Evolutionary conservation across 2,888 invertebrate genomes (phyloP).

Genomic region (Oasisia sp.): DNA sequence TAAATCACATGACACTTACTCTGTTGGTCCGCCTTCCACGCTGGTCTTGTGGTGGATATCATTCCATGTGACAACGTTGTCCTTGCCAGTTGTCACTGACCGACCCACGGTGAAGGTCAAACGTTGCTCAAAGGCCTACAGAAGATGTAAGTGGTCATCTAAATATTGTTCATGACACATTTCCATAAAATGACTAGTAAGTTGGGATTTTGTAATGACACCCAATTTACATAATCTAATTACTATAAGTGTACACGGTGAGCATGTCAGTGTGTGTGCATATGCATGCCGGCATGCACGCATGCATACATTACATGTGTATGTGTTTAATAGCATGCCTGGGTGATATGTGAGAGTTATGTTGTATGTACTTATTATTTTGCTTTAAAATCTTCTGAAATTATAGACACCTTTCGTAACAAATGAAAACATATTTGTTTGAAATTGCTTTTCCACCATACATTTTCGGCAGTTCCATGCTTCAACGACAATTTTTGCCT

Average conservation of each 20-base stretch:
- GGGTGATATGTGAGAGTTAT: neutral
- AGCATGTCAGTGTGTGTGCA: neutral
- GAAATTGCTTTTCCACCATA: too few species aligned
- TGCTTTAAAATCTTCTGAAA: too few species aligned
- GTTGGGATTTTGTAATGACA: too few species aligned
- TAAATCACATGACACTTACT: neutral
- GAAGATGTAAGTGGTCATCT: neutral
- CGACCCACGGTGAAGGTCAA: conserved; percentile 53
- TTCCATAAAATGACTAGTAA: neutral
- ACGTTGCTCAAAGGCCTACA: conserved; percentile 47
- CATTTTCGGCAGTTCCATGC: too few species aligned
- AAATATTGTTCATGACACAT: neutral
- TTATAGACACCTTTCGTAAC: too few species aligned
- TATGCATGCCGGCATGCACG: neutral
- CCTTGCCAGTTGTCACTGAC: conserved; percentile 50
- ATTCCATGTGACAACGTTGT: conserved; percentile 53
- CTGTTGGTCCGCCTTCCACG: conserved; percentile 44
- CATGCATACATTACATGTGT: neutral
- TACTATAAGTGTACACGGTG: neutral
- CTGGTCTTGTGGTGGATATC: conserved; percentile 58
- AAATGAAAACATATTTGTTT: too few species aligned
- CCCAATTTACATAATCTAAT: too few species aligned
- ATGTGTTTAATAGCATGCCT: neutral
- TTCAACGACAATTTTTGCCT: too few species aligned
- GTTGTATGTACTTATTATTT: neutral